Evolutionary conservation across 2,888 invertebrate genomes (phyloP), one percentile per base, ranked within the genome.

Genomic region (Copidosoma aretas): DNA sequence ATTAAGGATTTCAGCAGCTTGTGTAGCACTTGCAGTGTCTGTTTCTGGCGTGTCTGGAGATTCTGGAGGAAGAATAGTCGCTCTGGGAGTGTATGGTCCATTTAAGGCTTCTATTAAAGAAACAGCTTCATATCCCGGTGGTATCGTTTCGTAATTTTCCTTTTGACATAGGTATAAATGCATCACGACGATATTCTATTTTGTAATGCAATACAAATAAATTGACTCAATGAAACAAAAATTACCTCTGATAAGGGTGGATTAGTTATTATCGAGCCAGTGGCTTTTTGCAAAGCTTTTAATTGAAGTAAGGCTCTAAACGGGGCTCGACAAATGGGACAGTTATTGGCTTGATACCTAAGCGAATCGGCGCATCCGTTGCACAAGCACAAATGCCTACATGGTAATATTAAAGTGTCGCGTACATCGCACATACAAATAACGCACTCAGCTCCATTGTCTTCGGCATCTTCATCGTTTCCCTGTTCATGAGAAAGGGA

Each of bases 361-460:
- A 99, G 87, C 0, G 97, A 97, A 85, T 98, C 98, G 0, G 98
- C 98, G 85, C 98, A 99, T 0, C 93, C 93, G 85, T 97, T 95
- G 85, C 98, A 99, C 72, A 99, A 86, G 82, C 98, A 99, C 64
- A 99, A 88, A 86, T 99, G 99, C 41, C 95, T 88, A 82, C 99
- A 99, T 0, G 99, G 98, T 78, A 99, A 87, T 78, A 99, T 98
- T 63, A 99, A 87, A 0, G 98, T 99, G 84, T 99, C 98, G 4
- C 98, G 89, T 21, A 95, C 93, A 82, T 99, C 98, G 78, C 95
- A 96, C 97, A 99, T 98, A 84, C 99, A 99, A 80, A 99, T 98
- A 49, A 99, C 98, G 85, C 99, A 99, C 84, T 99, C 99, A 0
- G 96, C 94, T 1, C 97, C 97, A 77, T 94, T 95, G 79, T 97